Evolutionary conservation across 2,797 vertebrate species (phyloP).

Genomic region (Florisuga fusca): DNA sequence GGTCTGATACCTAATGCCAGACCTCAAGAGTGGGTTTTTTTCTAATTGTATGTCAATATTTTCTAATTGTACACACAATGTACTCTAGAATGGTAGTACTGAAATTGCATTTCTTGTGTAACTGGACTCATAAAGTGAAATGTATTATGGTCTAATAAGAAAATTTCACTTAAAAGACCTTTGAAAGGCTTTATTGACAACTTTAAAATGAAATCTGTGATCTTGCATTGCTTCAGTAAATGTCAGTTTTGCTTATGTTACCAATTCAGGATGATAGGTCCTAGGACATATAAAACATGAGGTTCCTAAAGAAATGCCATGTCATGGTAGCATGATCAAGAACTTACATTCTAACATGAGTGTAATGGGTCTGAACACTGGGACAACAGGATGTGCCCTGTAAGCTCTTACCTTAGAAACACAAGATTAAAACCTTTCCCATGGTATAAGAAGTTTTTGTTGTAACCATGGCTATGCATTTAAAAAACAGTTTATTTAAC

Average conservation of each 20-base stretch:
- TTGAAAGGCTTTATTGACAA: not conserved
- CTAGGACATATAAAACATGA: not conserved
- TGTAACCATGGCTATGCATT: conserved; percentile 49
- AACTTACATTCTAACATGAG: not conserved
- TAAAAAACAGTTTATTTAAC: not conserved
- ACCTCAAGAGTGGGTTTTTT: not conserved
- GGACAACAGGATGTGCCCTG: conserved; percentile 16
- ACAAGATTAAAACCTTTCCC: conserved; percentile 59
- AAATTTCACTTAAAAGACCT: not conserved
- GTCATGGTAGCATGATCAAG: not conserved
- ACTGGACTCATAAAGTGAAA: not conserved
- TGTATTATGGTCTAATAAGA: not conserved
- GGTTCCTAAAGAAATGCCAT: not conserved
- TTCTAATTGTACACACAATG: not conserved
- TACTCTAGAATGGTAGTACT: not conserved
- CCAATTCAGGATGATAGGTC: not conserved
- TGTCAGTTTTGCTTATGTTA: conserved; percentile 26
- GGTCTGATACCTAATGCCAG: not conserved
- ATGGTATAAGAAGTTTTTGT: conserved; percentile 58
- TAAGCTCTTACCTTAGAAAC: conserved; percentile 38
- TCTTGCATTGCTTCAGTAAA: not conserved
- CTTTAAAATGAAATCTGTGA: not conserved
- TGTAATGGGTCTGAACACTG: conserved; percentile 26
- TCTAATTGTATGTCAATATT: not conserved
- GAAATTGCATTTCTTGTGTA: not conserved